Base-by-base conservation (phyloP, 2,888 invertebrate species). In the Cephalotes varians region DNA sequence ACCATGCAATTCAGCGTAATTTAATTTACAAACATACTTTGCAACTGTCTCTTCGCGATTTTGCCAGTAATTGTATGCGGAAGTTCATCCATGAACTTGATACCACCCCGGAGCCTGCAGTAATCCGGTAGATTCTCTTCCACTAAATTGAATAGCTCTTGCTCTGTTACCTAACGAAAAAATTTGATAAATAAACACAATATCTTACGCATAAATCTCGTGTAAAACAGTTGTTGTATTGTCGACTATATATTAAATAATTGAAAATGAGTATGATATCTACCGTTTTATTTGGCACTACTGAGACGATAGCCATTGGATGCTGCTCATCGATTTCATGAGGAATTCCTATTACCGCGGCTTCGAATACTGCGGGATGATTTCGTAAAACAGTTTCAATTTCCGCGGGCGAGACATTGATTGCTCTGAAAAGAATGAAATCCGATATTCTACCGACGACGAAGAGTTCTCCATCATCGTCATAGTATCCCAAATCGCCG, bases 401-500 rank as follows among this genome's bases (percentile, higher is more conserved):
- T 51, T 84, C 71, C 10, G 15, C 12, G 2, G 79, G 62, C 6
- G 82, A 82, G 18, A 85, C 44, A 28, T 79, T 65, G 10, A 62
- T 37, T 2, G 62, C 18, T 21, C 73, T 60, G 47, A 64, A 84
- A 25, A 77, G 69, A 49, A 84, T 79, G 34, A 81, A 81, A 18
- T 82, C 79, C 10, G 77, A 67, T n/a, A 71, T 74, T 31, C 84
- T 77, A 25, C 37, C 71, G 18, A 56, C 54, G n/a, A 86, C 7
- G 21, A 51, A 81, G 18, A 83, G 1, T 12, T 85, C 77, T 6
- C 81, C 83, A 12, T 81, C 71, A 2, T 85, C 74, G 67, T 83
- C 77, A 62, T 85, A 85, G 44, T 81, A 85, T 9, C 73, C 83
- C 25, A 83, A 15, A 28, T 85, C 81, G 31, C 58, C 47, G 6